phyloP scores from a whole-genome alignment of 1,140 invertebrate genomes.

The Hypsibius dujardini region DNA sequence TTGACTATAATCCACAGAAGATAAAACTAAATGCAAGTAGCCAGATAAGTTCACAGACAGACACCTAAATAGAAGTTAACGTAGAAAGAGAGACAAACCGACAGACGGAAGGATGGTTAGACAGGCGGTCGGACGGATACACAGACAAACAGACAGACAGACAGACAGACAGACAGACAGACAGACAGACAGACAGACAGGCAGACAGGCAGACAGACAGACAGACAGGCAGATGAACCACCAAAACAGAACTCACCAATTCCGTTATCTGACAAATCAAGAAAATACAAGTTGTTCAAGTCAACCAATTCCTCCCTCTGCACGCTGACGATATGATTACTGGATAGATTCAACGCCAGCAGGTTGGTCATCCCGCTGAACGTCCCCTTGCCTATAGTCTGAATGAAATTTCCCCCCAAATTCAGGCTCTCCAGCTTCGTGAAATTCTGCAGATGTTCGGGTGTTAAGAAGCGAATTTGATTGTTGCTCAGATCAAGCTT shows the following conservation, averaged over 20 bases:
- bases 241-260: background rate
- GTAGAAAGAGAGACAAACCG: too few relatives aligned
- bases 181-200: too few relatives aligned
- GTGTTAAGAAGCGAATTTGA: background rate
- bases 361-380: background rate
- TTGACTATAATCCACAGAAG: too few relatives aligned
- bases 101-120: too few relatives aligned
- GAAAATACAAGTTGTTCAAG: background rate
- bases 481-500: background rate
- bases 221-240: too few relatives aligned
- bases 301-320: background rate
- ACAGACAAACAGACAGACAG: too few relatives aligned
- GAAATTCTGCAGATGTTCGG: background rate
- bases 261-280: slow-evolving; percentile 1
- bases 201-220: too few relatives aligned
- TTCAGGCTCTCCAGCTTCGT: background rate
- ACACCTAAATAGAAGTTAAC: too few relatives aligned
- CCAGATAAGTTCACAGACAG: too few relatives aligned
- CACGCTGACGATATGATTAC: slow-evolving; percentile 9
- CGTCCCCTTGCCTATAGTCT: background rate
- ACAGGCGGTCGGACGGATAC: too few relatives aligned
- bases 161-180: too few relatives aligned
- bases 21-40: too few relatives aligned
- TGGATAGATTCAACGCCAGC: background rate
- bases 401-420: slow-evolving; percentile 9